These are phyloP conservation scores for Latrodectus geometricus DNA, from an alignment of 1,140 invertebrate species.

Conservation along the genomic window DNA sequence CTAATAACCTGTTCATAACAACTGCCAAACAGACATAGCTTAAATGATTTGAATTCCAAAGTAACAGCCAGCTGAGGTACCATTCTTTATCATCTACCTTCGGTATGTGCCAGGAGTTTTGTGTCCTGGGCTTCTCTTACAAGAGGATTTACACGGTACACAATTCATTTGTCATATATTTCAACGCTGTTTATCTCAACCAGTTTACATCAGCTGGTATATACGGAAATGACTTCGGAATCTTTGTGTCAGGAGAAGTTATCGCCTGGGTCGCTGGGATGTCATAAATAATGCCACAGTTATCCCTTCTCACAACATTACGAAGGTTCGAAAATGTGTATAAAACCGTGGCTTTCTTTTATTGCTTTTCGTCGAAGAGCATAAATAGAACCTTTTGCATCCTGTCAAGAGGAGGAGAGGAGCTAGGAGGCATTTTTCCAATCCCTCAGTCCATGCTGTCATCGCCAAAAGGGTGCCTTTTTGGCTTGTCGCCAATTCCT, in stretches of 20 bases:
- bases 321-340: not conserved
- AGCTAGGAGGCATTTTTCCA: constrained; percentile 29
- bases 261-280: not conserved
- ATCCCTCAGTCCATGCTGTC: constrained; percentile 17
- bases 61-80: no score
- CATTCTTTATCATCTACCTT: no score
- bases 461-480: not conserved
- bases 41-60: no score
- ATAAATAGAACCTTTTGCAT: constrained; percentile 49
- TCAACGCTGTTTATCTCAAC: no score
- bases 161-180: no score
- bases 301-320: not conserved
- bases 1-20: no score
- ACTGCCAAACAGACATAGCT: no score
- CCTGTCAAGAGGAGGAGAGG: not conserved
- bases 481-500: constrained; percentile 13
- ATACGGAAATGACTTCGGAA: not conserved
- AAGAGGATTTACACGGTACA: no score
- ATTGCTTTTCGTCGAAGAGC: constrained; percentile 7
- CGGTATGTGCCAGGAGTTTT: no score
- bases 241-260: not conserved
- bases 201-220: no score
- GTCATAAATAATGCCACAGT: constrained; percentile 6
- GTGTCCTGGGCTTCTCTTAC: no score
- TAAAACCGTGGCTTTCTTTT: constrained; percentile 16